Evolutionary conservation across 2,113 vertebrate genomes (phyloP).

Genomic region (Charadrius vociferus): DNA sequence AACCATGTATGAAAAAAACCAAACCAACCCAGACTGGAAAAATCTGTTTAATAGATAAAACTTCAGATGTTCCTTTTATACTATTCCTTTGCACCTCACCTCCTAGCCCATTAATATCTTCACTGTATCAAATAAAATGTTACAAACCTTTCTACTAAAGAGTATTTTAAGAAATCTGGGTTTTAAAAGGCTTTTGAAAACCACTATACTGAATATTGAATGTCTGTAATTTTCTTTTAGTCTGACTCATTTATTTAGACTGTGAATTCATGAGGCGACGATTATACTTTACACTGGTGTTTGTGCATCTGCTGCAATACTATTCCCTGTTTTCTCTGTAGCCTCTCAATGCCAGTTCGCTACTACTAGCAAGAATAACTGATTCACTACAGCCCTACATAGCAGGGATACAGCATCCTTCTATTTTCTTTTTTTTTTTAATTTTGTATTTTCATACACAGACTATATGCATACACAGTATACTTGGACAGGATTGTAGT

Average conservation of each 20-base stretch:
- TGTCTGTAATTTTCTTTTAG: background rate
- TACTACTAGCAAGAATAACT: background rate
- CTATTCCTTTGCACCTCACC: background rate
- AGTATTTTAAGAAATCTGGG: background rate
- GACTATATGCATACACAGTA: background rate
- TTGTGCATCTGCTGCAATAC: background rate
- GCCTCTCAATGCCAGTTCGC: background rate
- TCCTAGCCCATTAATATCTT: background rate
- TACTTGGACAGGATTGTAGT: background rate
- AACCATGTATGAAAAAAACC: background rate
- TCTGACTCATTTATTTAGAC: background rate
- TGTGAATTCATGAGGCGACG: background rate
- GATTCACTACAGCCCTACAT: background rate
- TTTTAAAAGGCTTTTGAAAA: background rate
- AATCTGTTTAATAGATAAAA: slow-evolving; percentile 8
- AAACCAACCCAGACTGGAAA: background rate
- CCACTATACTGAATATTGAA: background rate
- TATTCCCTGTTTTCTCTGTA: background rate
- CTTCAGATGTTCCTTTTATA: background rate
- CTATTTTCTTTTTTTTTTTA: background rate
- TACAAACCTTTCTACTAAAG: background rate
- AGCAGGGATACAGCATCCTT: background rate
- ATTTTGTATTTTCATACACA: background rate
- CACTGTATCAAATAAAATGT: background rate
- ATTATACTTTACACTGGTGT: background rate